These are phyloP conservation scores for Pseudorasbora parva DNA, from an alignment of 2,113 vertebrate genomes.

Conservation along the genomic window DNA sequence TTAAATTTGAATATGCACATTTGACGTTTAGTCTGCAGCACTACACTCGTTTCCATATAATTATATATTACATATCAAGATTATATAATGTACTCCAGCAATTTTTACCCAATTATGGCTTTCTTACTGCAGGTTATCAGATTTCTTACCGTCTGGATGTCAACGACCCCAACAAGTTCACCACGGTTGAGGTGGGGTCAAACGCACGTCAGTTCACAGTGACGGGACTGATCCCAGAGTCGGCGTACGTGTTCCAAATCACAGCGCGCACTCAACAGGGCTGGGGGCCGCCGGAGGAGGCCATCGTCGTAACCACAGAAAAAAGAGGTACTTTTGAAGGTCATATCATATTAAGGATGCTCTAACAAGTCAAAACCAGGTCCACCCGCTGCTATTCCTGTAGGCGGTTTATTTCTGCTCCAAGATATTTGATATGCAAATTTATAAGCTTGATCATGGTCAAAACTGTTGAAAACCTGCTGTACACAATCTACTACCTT, in stretches of 20 bases:
- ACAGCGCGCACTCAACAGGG: constrained; percentile 89
- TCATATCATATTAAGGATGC: too few species aligned
- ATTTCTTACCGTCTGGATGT: constrained; percentile 90
- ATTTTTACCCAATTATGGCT: not conserved
- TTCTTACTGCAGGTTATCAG: constrained; percentile 84
- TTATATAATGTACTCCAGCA: not conserved
- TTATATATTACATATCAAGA: too few species aligned
- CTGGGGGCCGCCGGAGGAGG: constrained; percentile 89
- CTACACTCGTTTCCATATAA: not conserved
- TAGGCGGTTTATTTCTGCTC: too few species aligned
- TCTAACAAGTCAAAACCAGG: too few species aligned
- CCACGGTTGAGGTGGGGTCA: constrained; percentile 90
- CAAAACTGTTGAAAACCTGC: too few species aligned
- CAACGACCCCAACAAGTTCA: constrained; percentile 87
- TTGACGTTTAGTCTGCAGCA: too few species aligned
- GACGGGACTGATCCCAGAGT: constrained; percentile 84
- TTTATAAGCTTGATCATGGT: too few species aligned
- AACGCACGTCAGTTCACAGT: constrained; percentile 89
- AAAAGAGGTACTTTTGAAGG: constrained; percentile 83
- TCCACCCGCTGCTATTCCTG: too few species aligned
- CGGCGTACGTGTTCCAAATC: constrained; percentile 87
- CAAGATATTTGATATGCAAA: too few species aligned
- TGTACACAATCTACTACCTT: too few species aligned
- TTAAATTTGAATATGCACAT: too few species aligned
- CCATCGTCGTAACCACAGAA: constrained; percentile 91